Percentiles rank a stretch among this genome's conserved stretches.
Evolutionary conservation across 1,140 invertebrate species (phyloP).

Genomic region (Hormaphis cornu): DNA sequence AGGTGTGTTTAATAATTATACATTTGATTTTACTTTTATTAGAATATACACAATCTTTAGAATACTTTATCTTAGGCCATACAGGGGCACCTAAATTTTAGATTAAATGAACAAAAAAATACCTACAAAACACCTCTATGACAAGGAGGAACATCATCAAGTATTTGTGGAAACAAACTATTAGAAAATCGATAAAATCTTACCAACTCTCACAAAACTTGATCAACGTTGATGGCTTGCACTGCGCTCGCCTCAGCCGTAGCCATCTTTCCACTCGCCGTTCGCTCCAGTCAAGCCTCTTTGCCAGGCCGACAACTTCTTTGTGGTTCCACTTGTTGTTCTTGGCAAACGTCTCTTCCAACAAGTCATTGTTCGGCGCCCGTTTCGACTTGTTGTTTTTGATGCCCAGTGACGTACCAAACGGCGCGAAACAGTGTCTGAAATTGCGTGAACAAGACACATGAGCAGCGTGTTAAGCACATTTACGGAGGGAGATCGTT

Average conservation of each 20-base stretch:
- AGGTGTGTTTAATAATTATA: too few relatives aligned
- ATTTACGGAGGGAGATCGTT: too few relatives aligned
- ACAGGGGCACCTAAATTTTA: too few relatives aligned
- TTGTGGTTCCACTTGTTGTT: slow-evolving; percentile 62
- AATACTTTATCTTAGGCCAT: too few relatives aligned
- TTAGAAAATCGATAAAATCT: slow-evolving; percentile 28
- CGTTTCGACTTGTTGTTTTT: slow-evolving; percentile 65
- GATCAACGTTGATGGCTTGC: slow-evolving; percentile 76
- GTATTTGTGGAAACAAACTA: too few relatives aligned
- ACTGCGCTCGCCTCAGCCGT: slow-evolving; percentile 65
- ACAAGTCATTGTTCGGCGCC: slow-evolving; percentile 55
- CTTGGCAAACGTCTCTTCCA: slow-evolving; percentile 61
- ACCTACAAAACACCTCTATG: too few relatives aligned
- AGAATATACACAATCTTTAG: too few relatives aligned
- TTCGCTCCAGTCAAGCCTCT: slow-evolving; percentile 78
- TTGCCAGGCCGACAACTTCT: slow-evolving; percentile 65
- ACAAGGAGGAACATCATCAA: too few relatives aligned
- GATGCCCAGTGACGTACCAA: slow-evolving; percentile 66
- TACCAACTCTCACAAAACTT: slow-evolving; percentile 83
- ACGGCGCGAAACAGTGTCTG: slow-evolving; percentile 66
- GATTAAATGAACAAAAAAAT: too few relatives aligned
- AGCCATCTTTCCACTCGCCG: slow-evolving; percentile 86
- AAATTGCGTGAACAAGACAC: too few relatives aligned
- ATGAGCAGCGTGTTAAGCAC: too few relatives aligned
- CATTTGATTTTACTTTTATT: too few relatives aligned